Conservation (phyloP, 2,797 vertebrate species). For the Cichlasoma orientale region DNA sequence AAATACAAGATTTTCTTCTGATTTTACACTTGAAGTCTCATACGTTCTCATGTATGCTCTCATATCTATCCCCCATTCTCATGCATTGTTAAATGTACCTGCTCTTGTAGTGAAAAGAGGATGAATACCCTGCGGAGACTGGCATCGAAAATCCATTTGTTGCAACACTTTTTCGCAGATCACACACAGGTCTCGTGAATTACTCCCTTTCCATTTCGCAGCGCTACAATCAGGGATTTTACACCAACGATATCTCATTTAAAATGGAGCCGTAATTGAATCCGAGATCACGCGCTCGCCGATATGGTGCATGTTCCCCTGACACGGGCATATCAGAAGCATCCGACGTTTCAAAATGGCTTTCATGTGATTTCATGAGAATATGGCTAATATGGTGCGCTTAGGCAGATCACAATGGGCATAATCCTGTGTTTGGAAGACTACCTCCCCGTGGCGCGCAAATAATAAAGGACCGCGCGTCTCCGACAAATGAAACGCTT, state of each 20-base stretch:
- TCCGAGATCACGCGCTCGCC: conserved; percentile 51
- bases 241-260: conserved; percentile 63
- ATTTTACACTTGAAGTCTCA: conserved; percentile 33
- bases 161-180: conserved; percentile 51
- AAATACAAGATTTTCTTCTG: conserved; percentile 21
- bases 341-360: conserved; percentile 67
- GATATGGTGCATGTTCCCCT: conserved; percentile 52
- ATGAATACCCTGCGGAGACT: conserved; percentile 51
- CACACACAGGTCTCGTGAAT: conserved; percentile 60
- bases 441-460: conserved; percentile 45
- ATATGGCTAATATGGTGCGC: conserved; percentile 59
- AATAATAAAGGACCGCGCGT: conserved; percentile 49
- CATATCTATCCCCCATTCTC: conserved; percentile 35
- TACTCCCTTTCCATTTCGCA: conserved; percentile 68
- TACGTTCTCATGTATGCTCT: conserved; percentile 32
- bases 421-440: conserved; percentile 65
- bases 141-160: conserved; percentile 54
- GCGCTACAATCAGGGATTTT: conserved; percentile 58
- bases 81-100: conserved; percentile 61
- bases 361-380: conserved; percentile 68
- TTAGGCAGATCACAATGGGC: conserved; percentile 71
- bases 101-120: conserved; percentile 8
- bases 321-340: conserved; percentile 65
- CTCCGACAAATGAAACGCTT: conserved; percentile 38
- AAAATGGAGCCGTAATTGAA: conserved; percentile 74